phyloP scores from a whole-genome alignment of 2,797 vertebrate genomes.

The Anas bahamensis region DNA sequence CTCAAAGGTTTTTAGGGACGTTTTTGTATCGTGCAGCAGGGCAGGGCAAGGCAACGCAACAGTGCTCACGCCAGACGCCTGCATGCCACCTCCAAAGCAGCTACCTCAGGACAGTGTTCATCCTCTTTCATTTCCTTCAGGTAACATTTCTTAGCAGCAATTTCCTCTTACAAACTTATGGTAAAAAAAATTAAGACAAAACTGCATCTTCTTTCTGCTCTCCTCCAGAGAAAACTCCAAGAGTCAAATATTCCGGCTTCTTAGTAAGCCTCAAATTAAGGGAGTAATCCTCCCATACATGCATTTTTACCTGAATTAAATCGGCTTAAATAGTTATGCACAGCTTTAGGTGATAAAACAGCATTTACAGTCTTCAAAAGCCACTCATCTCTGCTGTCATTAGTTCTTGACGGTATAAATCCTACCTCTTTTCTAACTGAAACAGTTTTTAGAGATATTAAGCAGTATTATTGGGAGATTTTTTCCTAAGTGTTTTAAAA shows the following conservation, averaged over 20 bases:
- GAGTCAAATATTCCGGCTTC: not conserved
- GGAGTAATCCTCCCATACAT: not conserved
- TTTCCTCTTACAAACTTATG: not conserved
- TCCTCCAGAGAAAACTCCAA: not conserved
- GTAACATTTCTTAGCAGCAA: not conserved
- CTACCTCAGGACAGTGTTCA: not conserved
- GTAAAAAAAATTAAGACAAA: not conserved
- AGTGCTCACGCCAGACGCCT: not conserved
- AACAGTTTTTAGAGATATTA: slow-evolving; percentile 5
- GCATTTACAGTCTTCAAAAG: slow-evolving; percentile 26
- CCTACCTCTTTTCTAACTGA: slow-evolving; percentile 1
- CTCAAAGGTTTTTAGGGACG: not conserved
- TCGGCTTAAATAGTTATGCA: not conserved
- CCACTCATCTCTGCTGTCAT: slow-evolving; percentile 8
- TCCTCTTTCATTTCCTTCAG: not conserved
- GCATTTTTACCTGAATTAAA: slow-evolving; percentile 15
- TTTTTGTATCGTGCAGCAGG: not conserved
- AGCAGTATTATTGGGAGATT: not conserved
- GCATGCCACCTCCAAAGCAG: rapidly evolving
- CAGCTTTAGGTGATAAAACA: slow-evolving; percentile 27
- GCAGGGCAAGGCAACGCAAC: not conserved
- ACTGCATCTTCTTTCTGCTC: not conserved
- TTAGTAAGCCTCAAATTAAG: not conserved
- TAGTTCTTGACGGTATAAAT: not conserved
- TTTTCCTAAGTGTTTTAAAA: not conserved